phyloP scores from a whole-genome alignment of 2,113 vertebrate genomes.

The Equus przewalskii region DNA sequence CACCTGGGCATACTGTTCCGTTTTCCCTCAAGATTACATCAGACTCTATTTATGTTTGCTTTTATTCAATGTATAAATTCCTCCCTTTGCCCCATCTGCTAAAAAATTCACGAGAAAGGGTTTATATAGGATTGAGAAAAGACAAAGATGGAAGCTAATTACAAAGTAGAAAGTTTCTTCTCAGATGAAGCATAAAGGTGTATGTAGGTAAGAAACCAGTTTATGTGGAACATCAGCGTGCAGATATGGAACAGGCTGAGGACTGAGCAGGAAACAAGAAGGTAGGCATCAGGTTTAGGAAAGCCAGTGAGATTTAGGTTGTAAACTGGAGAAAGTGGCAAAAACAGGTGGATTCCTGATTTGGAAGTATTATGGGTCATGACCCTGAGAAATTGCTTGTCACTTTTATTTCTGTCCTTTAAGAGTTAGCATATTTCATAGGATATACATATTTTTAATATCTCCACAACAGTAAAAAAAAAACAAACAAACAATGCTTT shows the following conservation, averaged over 20 bases:
- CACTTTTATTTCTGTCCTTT: neutral
- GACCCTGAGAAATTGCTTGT: constrained; percentile 16
- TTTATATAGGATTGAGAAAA: constrained; percentile 38
- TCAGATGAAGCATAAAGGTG: constrained; percentile 33
- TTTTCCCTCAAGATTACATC: neutral
- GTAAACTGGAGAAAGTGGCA: neutral
- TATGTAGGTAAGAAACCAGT: neutral
- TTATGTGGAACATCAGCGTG: neutral
- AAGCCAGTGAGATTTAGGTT: neutral
- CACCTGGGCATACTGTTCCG: neutral
- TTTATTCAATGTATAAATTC: constrained; percentile 25
- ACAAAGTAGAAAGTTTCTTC: constrained; percentile 13
- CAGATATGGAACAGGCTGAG: neutral
- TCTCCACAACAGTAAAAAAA: neutral
- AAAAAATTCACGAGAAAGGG: neutral
- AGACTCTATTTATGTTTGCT: constrained; percentile 1
- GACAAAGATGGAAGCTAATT: neutral
- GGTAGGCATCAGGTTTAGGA: neutral
- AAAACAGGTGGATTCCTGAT: constrained; percentile 44
- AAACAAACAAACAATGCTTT: neutral
- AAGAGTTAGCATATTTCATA: neutral
- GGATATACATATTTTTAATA: neutral
- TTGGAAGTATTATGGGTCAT: neutral
- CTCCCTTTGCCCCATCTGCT: neutral
- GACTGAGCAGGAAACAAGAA: neutral